A percentile compares a stretch with the other conserved stretches of the same genome.
Evolutionary conservation across 2,113 vertebrate genomes (phyloP).

Genomic region (Nycticorax nycticorax): DNA sequence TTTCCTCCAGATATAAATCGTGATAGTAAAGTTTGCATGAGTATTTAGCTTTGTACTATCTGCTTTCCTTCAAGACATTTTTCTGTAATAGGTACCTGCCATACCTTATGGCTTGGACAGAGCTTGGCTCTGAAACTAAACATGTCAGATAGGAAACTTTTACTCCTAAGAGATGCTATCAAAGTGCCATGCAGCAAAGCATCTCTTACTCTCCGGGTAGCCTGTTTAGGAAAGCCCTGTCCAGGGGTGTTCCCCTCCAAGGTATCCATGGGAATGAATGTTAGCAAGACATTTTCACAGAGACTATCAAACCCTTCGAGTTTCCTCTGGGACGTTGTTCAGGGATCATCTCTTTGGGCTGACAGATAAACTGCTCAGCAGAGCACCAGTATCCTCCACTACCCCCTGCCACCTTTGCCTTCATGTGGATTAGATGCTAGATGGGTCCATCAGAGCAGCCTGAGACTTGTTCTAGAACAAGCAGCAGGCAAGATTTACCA

Average conservation of each 20-base stretch:
- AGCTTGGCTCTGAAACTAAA: background rate
- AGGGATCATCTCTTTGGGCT: background rate
- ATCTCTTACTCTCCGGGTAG: background rate
- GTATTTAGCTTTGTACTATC: background rate
- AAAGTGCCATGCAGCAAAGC: background rate
- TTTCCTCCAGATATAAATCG: background rate
- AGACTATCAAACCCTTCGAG: background rate
- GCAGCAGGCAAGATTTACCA: background rate
- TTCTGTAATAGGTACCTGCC: background rate
- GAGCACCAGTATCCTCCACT: background rate
- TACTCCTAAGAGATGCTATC: background rate
- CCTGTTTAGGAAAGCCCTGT: background rate
- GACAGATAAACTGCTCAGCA: background rate
- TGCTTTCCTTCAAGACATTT: background rate
- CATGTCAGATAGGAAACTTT: background rate
- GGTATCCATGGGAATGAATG: background rate
- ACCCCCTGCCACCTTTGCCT: background rate
- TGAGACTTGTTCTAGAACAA: background rate
- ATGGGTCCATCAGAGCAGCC: background rate
- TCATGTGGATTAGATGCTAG: background rate
- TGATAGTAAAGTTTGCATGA: background rate
- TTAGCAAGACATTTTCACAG: background rate
- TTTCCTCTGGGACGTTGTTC: background rate
- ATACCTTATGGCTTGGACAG: background rate
- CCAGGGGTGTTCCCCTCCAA: background rate